These are phyloP conservation scores for Poeciliopsis paucimaculata DNA, from an alignment of 2,797 vertebrate genomes.

Conservation along the genomic window DNA sequence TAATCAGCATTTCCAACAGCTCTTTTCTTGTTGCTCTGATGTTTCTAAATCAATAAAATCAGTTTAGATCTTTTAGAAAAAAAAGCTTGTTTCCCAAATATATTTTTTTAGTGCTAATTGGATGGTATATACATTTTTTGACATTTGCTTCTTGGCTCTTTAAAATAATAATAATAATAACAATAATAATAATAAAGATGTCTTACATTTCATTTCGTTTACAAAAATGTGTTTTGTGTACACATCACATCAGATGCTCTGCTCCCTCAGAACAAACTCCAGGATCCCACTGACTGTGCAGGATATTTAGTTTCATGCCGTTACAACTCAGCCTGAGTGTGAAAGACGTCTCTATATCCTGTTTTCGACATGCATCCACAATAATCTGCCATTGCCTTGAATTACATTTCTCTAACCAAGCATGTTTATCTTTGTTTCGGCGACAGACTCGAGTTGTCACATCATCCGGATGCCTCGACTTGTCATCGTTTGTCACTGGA, in stretches of 20 bases:
- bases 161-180: neutral
- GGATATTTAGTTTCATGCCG: constrained; percentile 8
- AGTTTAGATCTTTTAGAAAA: neutral
- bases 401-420: constrained; percentile 18
- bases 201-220: neutral
- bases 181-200: neutral
- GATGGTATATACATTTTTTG: neutral
- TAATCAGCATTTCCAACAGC: neutral
- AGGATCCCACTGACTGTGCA: neutral
- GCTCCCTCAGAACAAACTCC: neutral
- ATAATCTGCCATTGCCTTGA: neutral
- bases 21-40: neutral
- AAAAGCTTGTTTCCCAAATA: neutral
- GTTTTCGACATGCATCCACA: constrained; percentile 12
- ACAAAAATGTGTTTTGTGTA: neutral
- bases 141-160: neutral
- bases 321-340: constrained; percentile 1
- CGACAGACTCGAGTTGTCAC: constrained; percentile 46
- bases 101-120: neutral
- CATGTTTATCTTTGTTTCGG: constrained; percentile 45
- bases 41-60: neutral
- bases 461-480: constrained; percentile 34
- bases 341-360: constrained; percentile 25
- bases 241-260: neutral
- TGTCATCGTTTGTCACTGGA: constrained; percentile 49